phyloP scores from a whole-genome alignment of 1,140 invertebrate species.

The Sitophilus oryzae region DNA sequence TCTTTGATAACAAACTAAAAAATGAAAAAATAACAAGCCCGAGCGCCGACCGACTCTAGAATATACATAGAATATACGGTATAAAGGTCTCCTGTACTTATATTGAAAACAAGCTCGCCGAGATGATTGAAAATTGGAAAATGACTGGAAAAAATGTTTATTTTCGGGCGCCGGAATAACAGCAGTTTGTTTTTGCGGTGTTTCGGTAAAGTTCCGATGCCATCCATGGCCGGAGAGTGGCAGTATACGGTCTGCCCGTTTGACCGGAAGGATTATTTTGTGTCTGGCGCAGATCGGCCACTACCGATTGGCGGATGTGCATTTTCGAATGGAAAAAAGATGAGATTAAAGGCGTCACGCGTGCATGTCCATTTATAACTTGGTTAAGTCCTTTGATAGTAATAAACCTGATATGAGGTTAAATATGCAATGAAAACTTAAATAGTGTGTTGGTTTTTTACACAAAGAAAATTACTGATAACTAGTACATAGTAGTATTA shows the following conservation, averaged over 20 bases:
- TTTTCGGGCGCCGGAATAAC: conserved; percentile 19
- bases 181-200: conserved; percentile 19
- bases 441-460: too few relatives aligned
- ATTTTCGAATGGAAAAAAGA: conserved; percentile 19
- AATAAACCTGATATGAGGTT: too few relatives aligned
- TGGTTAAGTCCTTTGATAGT: too few relatives aligned
- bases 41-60: conserved; percentile 20
- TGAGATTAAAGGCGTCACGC: too few relatives aligned
- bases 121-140: conserved; percentile 24
- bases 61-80: conserved; percentile 25
- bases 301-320: conserved; percentile 14
- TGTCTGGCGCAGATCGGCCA: not conserved
- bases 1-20: conserved; percentile 33
- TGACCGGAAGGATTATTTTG: conserved; percentile 21
- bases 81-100: conserved; percentile 25
- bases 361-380: too few relatives aligned
- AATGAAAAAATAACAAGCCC: conserved; percentile 31
- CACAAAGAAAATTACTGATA: too few relatives aligned
- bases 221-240: too few relatives aligned
- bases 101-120: conserved; percentile 22
- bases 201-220: conserved; percentile 14
- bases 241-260: conserved; percentile 7
- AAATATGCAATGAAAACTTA: too few relatives aligned
- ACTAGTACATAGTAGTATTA: too few relatives aligned
- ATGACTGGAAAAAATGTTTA: conserved; percentile 22